phyloP scores from a whole-genome alignment of 2,888 invertebrate genomes.

The Leptothorax acervorum region DNA sequence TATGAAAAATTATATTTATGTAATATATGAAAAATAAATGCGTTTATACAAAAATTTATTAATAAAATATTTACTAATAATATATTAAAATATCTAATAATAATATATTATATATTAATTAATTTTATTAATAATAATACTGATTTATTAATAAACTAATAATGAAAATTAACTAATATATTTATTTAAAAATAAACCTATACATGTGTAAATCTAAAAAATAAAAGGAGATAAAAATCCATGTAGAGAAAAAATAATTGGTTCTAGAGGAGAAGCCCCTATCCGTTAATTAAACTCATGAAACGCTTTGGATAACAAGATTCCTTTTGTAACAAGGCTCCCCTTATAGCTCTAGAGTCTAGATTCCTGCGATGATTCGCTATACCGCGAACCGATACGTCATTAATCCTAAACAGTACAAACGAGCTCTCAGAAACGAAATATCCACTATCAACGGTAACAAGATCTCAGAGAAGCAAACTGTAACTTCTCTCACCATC shows the following conservation, averaged over 20 bases:
- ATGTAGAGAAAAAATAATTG: not conserved
- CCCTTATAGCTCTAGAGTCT: not conserved
- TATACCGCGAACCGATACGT: constrained; percentile 7
- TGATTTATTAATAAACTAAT: too few species aligned
- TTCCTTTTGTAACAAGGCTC: not conserved
- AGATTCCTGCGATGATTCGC: constrained; percentile 17
- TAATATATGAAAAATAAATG: not conserved
- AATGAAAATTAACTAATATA: too few species aligned
- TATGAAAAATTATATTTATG: not conserved
- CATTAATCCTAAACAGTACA: constrained; percentile 30
- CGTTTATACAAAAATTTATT: not conserved
- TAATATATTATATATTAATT: too few species aligned
- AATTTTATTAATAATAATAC: too few species aligned
- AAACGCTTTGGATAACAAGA: constrained; percentile 20
- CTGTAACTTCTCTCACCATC: not conserved
- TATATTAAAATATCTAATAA: too few species aligned
- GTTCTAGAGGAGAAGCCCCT: not conserved
- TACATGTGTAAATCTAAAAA: not conserved
- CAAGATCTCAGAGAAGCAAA: constrained; percentile 13
- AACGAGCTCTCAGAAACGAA: constrained; percentile 16
- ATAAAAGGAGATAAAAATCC: not conserved
- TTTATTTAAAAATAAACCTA: not conserved
- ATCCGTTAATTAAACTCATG: constrained; percentile 27
- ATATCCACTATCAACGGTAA: not conserved
- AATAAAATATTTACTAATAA: too few species aligned